Base-by-base conservation (phyloP, 1,140 invertebrate species). In the Scylla paramamosain region DNA sequence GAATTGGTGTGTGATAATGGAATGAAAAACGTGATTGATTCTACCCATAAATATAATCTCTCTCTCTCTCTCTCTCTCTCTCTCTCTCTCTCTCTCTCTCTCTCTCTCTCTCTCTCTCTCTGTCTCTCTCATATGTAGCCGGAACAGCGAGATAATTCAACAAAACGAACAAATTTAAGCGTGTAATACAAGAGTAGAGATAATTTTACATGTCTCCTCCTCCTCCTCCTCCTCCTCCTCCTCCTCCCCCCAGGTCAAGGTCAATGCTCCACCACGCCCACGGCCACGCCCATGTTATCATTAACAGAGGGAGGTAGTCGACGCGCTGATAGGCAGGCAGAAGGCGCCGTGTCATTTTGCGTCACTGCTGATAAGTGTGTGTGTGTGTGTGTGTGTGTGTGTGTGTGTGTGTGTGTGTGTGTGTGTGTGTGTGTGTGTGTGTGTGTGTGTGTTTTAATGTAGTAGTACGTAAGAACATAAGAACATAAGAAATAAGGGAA, bases 81-180 rank as follows among this genome's bases (percentile, higher is more conserved):
- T 59, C 52, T 59, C 52, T 20, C 52, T 59, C 52, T 59, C 52
- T 59, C 52, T 59, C 59, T 67, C 59, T 52, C 59, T 67, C 59
- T 67, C 59, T 67, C 59, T 67, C 59, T 67, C 59, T 67, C 59
- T 67, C 59, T 67, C 59, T 67, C 59, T 67, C 59, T 67, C 59
- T 67, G 7, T 67, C 59, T 67, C 59, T 67, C 59, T 67, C 59
- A 3, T 67, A 77, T n/a, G 20, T n/a, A n/a, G 20, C 52, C 16
- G 52, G 16, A 59, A 59, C 52, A 59, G 0, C 12, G 16, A 14
- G 16, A 14, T 59, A 77, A 77, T n/a, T 7, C 67, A 77, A 25
- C 67, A 77, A 8, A 77, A 25, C 1, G 67, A 77, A 77, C 67
- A n/a, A 12, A 77, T n/a, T 77, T n/a, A n/a, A 77, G n/a, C 20